Conservation (phyloP, 1,140 invertebrate species). For the Danaus plexippus region DNA sequence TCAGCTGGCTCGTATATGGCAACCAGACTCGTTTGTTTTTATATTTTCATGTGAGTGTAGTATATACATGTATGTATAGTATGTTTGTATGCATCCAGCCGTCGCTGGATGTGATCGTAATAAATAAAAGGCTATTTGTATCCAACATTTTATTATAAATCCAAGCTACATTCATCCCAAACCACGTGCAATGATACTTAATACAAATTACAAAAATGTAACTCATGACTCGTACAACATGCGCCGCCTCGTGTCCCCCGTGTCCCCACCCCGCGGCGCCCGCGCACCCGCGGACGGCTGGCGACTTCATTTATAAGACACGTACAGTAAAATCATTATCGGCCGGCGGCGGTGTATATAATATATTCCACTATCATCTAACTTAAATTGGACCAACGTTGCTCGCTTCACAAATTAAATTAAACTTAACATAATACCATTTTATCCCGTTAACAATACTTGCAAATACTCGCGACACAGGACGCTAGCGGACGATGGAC, state of each 20-base stretch:
- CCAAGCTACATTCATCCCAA: constrained; percentile 63
- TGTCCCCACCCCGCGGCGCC: too few species aligned
- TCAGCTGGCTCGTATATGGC: too few species aligned
- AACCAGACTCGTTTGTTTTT: too few species aligned
- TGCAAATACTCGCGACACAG: constrained; percentile 9
- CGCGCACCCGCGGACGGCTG: neutral
- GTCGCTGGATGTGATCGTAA: neutral
- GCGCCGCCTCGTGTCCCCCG: too few species aligned
- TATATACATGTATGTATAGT: too few species aligned
- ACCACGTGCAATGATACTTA: constrained; percentile 55
- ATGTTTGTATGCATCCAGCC: too few species aligned
- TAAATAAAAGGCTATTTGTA: constrained; percentile 7
- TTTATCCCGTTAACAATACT: constrained; percentile 23
- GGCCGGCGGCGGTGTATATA: neutral
- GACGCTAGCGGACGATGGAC: too few species aligned
- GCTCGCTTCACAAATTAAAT: constrained; percentile 26
- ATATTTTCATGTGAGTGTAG: too few species aligned
- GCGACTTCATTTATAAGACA: constrained; percentile 1
- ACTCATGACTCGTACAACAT: neutral
- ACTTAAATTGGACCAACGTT: constrained; percentile 40
- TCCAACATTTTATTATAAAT: constrained; percentile 49
- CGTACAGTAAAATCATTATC: neutral
- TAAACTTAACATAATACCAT: constrained; percentile 30
- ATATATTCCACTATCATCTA: constrained; percentile 25
- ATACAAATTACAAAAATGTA: constrained; percentile 31